Percentiles rank a stretch among this genome's conserved stretches.
Evolutionary conservation across 2,888 invertebrate species (phyloP).

Genomic region (Tipula unca): DNA sequence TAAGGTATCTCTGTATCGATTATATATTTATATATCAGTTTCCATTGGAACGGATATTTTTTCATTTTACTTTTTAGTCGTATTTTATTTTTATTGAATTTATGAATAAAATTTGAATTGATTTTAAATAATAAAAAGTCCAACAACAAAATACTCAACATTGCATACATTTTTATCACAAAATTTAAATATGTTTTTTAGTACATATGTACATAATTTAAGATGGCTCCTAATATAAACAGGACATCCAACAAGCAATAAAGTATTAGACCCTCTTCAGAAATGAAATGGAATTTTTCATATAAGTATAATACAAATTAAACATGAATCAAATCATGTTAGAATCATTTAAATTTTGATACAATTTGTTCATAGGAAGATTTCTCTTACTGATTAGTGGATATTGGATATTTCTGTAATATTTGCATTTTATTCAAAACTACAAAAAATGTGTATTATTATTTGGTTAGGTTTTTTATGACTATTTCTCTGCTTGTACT

Average conservation of each 20-base stretch:
- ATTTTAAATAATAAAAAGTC: background rate
- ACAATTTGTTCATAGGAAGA: background rate
- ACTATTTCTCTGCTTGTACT: background rate
- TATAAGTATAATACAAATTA: background rate
- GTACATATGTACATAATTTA: background rate
- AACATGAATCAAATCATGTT: background rate
- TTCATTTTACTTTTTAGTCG: too few species aligned
- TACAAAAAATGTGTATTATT: background rate
- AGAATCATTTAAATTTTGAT: background rate
- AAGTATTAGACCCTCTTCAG: background rate
- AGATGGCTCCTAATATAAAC: background rate
- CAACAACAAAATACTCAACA: background rate
- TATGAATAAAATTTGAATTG: background rate
- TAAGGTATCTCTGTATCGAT: background rate
- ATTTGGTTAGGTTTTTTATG: too few species aligned
- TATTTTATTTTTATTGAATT: background rate
- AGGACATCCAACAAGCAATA: background rate
- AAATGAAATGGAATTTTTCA: background rate
- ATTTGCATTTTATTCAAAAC: background rate
- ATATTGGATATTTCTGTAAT: background rate
- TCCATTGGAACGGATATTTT: background rate
- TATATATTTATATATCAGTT: background rate
- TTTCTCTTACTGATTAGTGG: background rate
- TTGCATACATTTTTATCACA: background rate
- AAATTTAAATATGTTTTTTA: background rate